Percentiles rank a stretch among this genome's conserved stretches.
Evolutionary conservation across 2,797 vertebrate genomes (phyloP).

Genomic region (Alosa sapidissima): DNA sequence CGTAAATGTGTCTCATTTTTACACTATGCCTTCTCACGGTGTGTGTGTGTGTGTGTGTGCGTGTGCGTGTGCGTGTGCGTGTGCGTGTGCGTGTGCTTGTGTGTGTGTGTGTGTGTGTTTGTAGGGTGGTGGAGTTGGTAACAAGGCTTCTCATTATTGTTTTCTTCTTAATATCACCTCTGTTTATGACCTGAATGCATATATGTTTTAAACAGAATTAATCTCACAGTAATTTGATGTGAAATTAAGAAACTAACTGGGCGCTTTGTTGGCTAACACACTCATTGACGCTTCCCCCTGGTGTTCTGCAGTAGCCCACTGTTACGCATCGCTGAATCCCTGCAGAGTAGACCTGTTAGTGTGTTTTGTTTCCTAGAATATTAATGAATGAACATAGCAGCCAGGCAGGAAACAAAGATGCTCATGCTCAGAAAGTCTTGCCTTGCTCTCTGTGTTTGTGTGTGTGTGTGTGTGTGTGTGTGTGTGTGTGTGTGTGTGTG

Average conservation of each 20-base stretch:
- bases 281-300: too few species aligned
- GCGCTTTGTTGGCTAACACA: too few species aligned
- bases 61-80: too few species aligned
- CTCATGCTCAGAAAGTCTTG: background rate
- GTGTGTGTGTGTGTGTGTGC: background rate
- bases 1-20: background rate
- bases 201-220: too few species aligned
- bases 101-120: too few species aligned
- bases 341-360: background rate
- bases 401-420: background rate
- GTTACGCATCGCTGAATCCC: background rate
- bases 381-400: background rate
- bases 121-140: too few species aligned
- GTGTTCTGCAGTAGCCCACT: background rate
- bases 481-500: conserved; percentile 23
- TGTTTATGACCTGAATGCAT: background rate
- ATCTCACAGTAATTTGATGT: too few species aligned
- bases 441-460: conserved; percentile 4
- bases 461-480: background rate
- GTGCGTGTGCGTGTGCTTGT: background rate
- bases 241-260: too few species aligned
- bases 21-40: background rate
- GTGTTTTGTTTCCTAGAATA: background rate
- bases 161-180: background rate
- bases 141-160: too few species aligned